Conservation (phyloP, 1,140 invertebrate genomes). For the Ruditapes philippinarum region DNA sequence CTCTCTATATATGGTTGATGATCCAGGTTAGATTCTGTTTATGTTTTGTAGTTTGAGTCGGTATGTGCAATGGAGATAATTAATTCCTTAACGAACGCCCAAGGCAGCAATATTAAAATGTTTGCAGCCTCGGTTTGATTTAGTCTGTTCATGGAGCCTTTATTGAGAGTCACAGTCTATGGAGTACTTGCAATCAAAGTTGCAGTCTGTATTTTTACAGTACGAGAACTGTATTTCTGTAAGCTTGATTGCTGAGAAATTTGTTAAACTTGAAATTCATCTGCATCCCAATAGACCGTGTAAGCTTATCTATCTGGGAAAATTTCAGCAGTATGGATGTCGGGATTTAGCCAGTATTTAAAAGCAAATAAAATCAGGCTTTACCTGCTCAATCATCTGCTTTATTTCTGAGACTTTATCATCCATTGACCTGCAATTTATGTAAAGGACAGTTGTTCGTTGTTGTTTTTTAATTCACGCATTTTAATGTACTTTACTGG, state of each 20-base stretch:
- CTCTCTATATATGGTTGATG: too few species aligned
- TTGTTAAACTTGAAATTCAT: background rate
- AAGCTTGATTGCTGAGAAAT: too few species aligned
- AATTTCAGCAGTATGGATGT: conserved; percentile 4
- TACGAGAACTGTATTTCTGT: too few species aligned
- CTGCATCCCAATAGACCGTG: conserved; percentile 19
- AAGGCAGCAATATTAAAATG: too few species aligned
- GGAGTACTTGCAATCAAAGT: background rate
- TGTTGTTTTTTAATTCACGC: background rate
- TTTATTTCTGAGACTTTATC: conserved; percentile 9
- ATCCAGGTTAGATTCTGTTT: too few species aligned
- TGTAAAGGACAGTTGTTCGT: background rate
- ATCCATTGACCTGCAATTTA: background rate
- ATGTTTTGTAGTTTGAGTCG: too few species aligned
- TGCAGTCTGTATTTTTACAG: background rate
- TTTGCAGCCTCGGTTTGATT: too few species aligned
- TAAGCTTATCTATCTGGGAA: conserved; percentile 2
- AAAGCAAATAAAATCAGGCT: conserved; percentile 4
- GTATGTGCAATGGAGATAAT: too few species aligned
- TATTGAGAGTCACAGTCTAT: too few species aligned
- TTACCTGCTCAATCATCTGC: conserved; percentile 15
- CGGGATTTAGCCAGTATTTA: conserved; percentile 9
- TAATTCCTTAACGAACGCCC: too few species aligned
- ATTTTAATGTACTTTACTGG: background rate
- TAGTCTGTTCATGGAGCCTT: too few species aligned